Conservation (phyloP, 2,888 invertebrate genomes). For the Ischnus inquisitorius region DNA sequence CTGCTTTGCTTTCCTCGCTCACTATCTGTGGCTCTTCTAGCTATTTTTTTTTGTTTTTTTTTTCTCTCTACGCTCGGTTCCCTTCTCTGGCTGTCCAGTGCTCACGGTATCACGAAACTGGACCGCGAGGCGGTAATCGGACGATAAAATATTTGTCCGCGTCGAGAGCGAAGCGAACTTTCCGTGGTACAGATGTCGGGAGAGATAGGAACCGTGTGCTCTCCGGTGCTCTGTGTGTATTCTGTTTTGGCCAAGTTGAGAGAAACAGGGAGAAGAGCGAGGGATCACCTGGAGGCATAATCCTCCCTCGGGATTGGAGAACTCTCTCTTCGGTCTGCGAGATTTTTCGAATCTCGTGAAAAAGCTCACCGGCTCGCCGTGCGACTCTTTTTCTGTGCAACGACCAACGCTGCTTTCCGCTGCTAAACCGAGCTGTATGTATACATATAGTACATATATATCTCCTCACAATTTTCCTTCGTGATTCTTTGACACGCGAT, state of each 20-base stretch:
- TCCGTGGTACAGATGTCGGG: background rate
- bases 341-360: constrained; percentile 41
- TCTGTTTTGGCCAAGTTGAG: background rate
- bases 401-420: constrained; percentile 12
- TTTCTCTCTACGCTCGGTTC: constrained; percentile 3
- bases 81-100: background rate
- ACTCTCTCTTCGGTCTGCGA: constrained; percentile 1
- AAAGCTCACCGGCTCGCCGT: constrained; percentile 15
- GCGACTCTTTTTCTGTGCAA: constrained; percentile 17
- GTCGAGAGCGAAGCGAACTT: background rate
- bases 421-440: background rate
- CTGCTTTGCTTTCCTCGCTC: constrained; percentile 11
- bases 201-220: background rate
- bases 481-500: constrained; percentile 50
- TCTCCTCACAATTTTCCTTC: constrained; percentile 37
- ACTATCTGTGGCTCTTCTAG: background rate
- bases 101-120: constrained; percentile 6
- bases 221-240: background rate
- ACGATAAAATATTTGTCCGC: constrained; percentile 56
- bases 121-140: constrained; percentile 32
- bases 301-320: constrained; percentile 44
- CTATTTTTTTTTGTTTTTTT: background rate
- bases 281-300: background rate
- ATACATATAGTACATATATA: background rate
- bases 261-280: background rate